Evolutionary conservation across 2,888 invertebrate species (phyloP), one percentile per base, ranked within the genome.

Genomic region (Digitonthophagus gazella): DNA sequence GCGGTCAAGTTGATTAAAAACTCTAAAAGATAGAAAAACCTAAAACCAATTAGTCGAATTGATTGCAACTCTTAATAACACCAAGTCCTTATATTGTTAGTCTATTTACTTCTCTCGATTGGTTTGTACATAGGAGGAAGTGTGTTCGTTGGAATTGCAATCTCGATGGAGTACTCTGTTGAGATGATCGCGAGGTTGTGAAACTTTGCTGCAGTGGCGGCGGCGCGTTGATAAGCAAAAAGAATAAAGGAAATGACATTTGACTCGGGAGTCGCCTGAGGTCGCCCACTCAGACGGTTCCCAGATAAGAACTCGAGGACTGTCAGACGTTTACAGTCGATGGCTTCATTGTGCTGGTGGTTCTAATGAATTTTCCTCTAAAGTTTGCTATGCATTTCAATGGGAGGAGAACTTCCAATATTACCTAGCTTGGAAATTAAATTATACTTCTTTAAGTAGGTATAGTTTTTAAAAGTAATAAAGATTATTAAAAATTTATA

Each of bases 231-330:
- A 65, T 54, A 56, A 65, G 55, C 54, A 65, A 65, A 18, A 65
- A 54, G 54, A 56, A 54, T 65, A 65, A 65, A 65, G 65, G 65
- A 65, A 65, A 55, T 55, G 65, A 56, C 56, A 65, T 56, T 65
- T 65, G 65, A 65, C 65, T 54, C 54, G 11, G 28, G 28, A 44
- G 28, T 15, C 56, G 18, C 65, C 54, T 54, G 56, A 54, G 65
- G 65, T 65, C 65, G 54, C 19, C 65, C 65, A 55, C 65, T 65
- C 19, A 18, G 20, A 16, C 19, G 61, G 28, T 19, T 61, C 15
- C n/a, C 18, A 18, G 61, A 61, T 61, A 61, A 4, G 15, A 57
- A 57, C 6, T 18, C 18, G 18, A 61, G 20, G 61, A 20, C 61
- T 61, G 28, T 44, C 28, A 44, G 28, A 44, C 28, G 28, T 44